Conservation (phyloP, 1,140 invertebrate species). For the Aphelinus atriplicis region DNA sequence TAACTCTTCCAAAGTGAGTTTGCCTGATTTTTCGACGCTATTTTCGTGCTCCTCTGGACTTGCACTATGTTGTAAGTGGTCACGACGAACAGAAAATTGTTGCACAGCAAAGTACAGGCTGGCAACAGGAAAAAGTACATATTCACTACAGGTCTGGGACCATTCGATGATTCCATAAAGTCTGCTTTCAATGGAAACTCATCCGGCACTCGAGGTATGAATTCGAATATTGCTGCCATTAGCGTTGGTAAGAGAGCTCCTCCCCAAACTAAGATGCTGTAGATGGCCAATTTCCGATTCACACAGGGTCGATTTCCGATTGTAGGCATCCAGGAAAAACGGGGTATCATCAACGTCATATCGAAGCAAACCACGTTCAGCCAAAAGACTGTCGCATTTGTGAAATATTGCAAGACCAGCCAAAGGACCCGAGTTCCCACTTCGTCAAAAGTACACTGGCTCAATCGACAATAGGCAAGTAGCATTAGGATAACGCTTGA, state of each 20-base stretch:
- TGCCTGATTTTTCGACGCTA: slow-evolving; percentile 46
- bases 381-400: slow-evolving; percentile 55
- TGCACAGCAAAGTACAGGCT: slow-evolving; percentile 47
- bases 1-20: slow-evolving; percentile 50
- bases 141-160: slow-evolving; percentile 48
- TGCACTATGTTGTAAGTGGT: slow-evolving; percentile 52
- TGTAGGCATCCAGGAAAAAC: slow-evolving; percentile 48
- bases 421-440: slow-evolving; percentile 44
- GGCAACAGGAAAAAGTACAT: slow-evolving; percentile 54
- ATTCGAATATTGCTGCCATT: slow-evolving; percentile 50
- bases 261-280: slow-evolving; percentile 47
- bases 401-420: slow-evolving; percentile 55
- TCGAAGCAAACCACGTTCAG: slow-evolving; percentile 57
- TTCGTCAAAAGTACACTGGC: slow-evolving; percentile 41
- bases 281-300: slow-evolving; percentile 45
- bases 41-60: slow-evolving; percentile 50
- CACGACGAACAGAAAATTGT: slow-evolving; percentile 53
- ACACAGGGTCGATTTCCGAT: slow-evolving; percentile 39
- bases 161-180: slow-evolving; percentile 45
- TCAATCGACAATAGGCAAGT: slow-evolving; percentile 46
- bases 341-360: slow-evolving; percentile 54
- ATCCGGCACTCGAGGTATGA: slow-evolving; percentile 44
- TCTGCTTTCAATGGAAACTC: slow-evolving; percentile 51
- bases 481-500: slow-evolving; percentile 45
- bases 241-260: slow-evolving; percentile 45